Evolutionary conservation across 2,888 invertebrate genomes (phyloP).

Genomic region (Ochropleura leucogaster): DNA sequence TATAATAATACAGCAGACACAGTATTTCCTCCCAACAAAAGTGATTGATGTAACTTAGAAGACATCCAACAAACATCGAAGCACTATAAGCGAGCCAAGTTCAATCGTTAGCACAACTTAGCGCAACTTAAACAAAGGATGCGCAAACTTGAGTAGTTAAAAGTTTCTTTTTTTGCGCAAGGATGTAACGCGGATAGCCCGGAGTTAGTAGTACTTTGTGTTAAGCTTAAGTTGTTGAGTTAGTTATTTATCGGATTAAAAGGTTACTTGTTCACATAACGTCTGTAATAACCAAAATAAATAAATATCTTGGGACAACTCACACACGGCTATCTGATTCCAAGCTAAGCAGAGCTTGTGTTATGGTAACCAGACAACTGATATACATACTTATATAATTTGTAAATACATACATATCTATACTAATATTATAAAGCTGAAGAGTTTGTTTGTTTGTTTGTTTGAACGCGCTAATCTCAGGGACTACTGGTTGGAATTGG

Average conservation of each 20-base stretch:
- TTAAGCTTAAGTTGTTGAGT: constrained; percentile 3
- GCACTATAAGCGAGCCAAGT: constrained; percentile 63
- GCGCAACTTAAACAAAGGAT: constrained; percentile 71
- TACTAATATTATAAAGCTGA: no score
- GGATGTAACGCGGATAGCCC: constrained; percentile 25
- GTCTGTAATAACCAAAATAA: no score
- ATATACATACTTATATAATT: no score
- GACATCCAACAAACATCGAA: constrained; percentile 63
- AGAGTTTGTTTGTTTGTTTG: no score
- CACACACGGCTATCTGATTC: no score
- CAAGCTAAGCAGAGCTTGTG: no score
- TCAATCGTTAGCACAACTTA: constrained; percentile 74
- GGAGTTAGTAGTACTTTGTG: constrained; percentile 31
- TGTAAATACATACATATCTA: no score
- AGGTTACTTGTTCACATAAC: not conserved
- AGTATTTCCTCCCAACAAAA: constrained; percentile 27
- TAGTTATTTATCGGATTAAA: constrained; percentile 34
- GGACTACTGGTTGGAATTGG: no score
- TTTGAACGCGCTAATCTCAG: no score
- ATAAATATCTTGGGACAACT: no score
- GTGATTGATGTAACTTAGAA: constrained; percentile 50
- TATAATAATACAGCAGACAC: not conserved
- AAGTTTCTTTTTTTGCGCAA: constrained; percentile 60
- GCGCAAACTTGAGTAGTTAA: constrained; percentile 69
- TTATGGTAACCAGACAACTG: no score